Percentiles rank a stretch among this genome's conserved stretches.
phyloP scores from a whole-genome alignment of 1,140 invertebrate genomes.

The Glossosoma conforme region DNA sequence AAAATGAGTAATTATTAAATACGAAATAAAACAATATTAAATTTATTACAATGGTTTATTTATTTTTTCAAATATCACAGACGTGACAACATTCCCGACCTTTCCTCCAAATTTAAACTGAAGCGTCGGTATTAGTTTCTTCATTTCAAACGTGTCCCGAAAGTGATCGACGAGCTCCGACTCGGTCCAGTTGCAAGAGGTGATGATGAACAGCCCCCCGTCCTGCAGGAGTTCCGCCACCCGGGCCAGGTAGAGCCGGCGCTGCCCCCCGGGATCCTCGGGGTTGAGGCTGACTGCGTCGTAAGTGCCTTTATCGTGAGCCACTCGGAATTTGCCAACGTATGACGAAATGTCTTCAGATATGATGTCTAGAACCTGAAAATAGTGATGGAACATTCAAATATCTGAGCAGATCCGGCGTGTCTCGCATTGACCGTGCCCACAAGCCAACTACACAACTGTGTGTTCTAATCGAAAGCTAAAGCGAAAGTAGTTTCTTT shows the following conservation, averaged over 20 bases:
- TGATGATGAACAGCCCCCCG: conserved; percentile 73
- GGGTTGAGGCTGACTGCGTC: conserved; percentile 84
- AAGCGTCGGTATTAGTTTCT: conserved; percentile 67
- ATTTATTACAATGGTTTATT: conserved; percentile 3
- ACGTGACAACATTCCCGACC: conserved; percentile 71
- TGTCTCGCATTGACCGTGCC: too few species aligned
- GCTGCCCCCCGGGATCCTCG: conserved; percentile 57
- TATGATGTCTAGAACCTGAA: conserved; percentile 55
- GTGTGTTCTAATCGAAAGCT: too few species aligned
- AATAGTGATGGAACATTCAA: too few species aligned
- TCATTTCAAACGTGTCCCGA: conserved; percentile 55
- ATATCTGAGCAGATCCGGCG: too few species aligned
- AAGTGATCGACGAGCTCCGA: conserved; percentile 75
- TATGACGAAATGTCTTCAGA: conserved; percentile 35
- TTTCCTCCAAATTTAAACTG: conserved; percentile 81
- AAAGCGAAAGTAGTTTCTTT: too few species aligned
- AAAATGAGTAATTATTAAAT: too few species aligned
- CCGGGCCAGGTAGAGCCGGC: conserved; percentile 65
- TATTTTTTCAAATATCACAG: conserved; percentile 64
- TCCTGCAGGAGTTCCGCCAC: conserved; percentile 55
- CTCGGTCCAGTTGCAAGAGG: conserved; percentile 93
- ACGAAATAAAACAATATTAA: too few species aligned
- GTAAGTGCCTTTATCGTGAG: conserved; percentile 90
- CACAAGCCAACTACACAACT: too few species aligned
- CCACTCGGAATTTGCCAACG: conserved; percentile 54